Conservation (phyloP, 1,140 invertebrate species). For the Cydia splendana region DNA sequence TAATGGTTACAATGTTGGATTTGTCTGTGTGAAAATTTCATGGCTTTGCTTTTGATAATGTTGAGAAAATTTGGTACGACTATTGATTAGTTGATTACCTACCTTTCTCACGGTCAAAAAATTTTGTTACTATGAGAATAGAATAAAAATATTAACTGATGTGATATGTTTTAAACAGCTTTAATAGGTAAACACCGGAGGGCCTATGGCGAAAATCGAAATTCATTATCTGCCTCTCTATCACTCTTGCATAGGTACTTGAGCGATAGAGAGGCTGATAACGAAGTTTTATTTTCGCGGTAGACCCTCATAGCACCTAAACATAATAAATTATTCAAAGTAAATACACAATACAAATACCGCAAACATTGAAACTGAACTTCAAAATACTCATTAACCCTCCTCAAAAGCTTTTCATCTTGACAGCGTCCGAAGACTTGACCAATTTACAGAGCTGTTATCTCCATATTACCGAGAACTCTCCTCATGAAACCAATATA, state of each 20-base stretch:
- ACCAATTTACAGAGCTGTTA: slow-evolving; percentile 41
- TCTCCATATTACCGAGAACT: neutral
- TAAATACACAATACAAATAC: neutral
- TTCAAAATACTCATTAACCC: slow-evolving; percentile 58
- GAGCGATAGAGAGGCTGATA: too few relatives aligned
- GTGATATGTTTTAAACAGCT: too few relatives aligned
- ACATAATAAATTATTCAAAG: slow-evolving; percentile 14
- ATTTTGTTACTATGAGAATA: too few relatives aligned
- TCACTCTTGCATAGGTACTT: too few relatives aligned
- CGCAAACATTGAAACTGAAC: slow-evolving; percentile 18
- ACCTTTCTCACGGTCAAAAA: too few relatives aligned
- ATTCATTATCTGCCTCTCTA: too few relatives aligned
- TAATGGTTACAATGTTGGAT: neutral
- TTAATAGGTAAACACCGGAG: too few relatives aligned
- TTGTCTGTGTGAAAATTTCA: neutral
- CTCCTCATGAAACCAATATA: neutral
- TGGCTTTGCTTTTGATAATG: neutral
- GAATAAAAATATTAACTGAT: too few relatives aligned
- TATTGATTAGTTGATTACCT: too few relatives aligned
- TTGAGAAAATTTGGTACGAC: neutral
- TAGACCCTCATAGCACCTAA: neutral
- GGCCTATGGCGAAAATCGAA: too few relatives aligned
- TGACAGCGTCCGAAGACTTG: slow-evolving; percentile 61
- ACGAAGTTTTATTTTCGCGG: too few relatives aligned
- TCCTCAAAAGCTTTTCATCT: slow-evolving; percentile 64